phyloP scores from a whole-genome alignment of 2,888 invertebrate species.

The Euplexia lucipara region DNA sequence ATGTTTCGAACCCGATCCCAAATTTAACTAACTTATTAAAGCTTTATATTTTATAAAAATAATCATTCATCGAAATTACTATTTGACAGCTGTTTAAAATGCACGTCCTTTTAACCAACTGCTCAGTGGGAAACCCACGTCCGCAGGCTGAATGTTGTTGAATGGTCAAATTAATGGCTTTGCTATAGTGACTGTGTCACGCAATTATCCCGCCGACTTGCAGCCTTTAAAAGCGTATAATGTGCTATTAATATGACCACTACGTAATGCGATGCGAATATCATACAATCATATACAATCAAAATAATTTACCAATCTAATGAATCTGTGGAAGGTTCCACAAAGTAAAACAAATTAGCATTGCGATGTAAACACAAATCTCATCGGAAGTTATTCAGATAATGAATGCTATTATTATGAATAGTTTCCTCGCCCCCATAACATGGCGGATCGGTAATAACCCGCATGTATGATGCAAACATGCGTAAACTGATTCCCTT shows the following conservation, averaged over 20 bases:
- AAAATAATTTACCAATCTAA: background rate
- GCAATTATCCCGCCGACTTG: too few relatives aligned
- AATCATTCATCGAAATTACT: too few relatives aligned
- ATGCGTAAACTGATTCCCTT: slow-evolving; percentile 41
- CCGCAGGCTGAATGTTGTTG: too few relatives aligned
- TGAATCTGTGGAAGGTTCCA: background rate
- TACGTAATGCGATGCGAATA: too few relatives aligned
- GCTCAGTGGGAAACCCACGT: too few relatives aligned
- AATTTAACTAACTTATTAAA: too few relatives aligned
- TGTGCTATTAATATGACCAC: background rate
- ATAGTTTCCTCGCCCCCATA: slow-evolving; percentile 42
- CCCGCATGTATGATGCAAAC: slow-evolving; percentile 53
- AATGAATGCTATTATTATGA: slow-evolving; percentile 49
- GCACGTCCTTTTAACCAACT: too few relatives aligned
- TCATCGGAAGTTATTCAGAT: slow-evolving; percentile 56
- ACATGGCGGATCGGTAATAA: slow-evolving; percentile 37
- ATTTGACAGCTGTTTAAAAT: too few relatives aligned
- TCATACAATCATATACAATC: background rate
- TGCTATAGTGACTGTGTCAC: too few relatives aligned
- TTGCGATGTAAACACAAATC: slow-evolving; percentile 35
- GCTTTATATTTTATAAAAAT: too few relatives aligned
- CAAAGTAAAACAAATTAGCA: slow-evolving; percentile 21
- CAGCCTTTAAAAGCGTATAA: background rate
- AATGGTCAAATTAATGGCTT: too few relatives aligned
- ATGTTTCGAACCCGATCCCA: too few relatives aligned